These are phyloP conservation scores for Aspidiotus destructor DNA, from an alignment of 2,888 invertebrate genomes.

Conservation along the genomic window DNA sequence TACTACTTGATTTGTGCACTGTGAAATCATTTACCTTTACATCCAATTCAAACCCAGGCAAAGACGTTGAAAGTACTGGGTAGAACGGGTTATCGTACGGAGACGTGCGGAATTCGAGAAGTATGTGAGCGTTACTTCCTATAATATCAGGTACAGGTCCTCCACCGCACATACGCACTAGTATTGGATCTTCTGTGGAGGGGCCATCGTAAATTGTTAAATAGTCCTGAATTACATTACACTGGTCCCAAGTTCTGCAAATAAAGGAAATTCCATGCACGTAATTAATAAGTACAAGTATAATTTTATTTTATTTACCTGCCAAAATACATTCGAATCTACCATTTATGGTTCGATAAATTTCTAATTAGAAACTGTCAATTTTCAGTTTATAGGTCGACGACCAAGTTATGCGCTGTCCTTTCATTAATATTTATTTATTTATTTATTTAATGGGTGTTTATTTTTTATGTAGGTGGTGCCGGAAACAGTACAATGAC, in stretches of 20 bases:
- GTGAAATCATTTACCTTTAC: slow-evolving; percentile 52
- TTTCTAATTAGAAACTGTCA: no score
- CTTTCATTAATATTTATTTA: no score
- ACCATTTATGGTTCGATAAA: no score
- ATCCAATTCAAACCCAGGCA: slow-evolving; percentile 72
- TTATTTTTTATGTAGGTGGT: no score
- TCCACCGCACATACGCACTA: slow-evolving; percentile 70
- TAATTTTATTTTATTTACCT: no score
- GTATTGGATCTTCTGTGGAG: slow-evolving; percentile 53
- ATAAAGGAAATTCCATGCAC: slow-evolving; percentile 3
- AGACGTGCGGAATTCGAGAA: slow-evolving; percentile 70
- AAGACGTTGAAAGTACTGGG: slow-evolving; percentile 63
- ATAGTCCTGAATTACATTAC: slow-evolving; percentile 71
- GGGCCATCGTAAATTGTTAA: slow-evolving; percentile 72
- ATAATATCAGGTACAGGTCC: slow-evolving; percentile 71
- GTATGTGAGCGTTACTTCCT: slow-evolving; percentile 65
- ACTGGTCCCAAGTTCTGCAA: slow-evolving; percentile 66
- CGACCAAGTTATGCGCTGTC: no score
- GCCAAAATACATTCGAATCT: no score
- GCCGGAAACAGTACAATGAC: no score
- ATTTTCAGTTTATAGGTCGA: no score
- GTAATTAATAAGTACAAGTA: background rate
- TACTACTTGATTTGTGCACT: no score
- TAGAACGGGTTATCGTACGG: slow-evolving; percentile 73
- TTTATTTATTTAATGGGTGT: no score